Conservation (phyloP, 2,888 invertebrate species). For the Tuta absoluta region DNA sequence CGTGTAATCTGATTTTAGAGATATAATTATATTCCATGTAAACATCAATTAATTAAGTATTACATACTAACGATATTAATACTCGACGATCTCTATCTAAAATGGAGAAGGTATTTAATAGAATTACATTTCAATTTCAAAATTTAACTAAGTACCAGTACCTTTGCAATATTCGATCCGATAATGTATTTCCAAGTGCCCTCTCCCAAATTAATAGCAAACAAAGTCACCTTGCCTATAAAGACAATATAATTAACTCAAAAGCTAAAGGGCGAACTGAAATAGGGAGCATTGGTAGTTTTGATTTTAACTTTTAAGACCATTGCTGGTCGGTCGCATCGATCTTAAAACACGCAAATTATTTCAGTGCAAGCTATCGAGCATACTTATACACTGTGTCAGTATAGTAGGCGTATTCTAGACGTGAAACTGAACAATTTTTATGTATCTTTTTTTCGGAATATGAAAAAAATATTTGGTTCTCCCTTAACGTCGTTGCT, state of each 20-base stretch:
- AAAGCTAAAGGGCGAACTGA: slow-evolving; percentile 42
- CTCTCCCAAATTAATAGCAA: slow-evolving; percentile 47
- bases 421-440: no score
- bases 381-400: no score
- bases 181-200: slow-evolving; percentile 25
- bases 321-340: slow-evolving; percentile 3
- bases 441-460: no score
- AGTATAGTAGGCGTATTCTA: no score
- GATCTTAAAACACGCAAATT: no score
- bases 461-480: no score
- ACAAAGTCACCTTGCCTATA: slow-evolving; percentile 57
- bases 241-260: slow-evolving; percentile 65
- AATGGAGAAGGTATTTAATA: background rate
- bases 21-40: background rate
- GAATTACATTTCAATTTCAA: slow-evolving; percentile 17
- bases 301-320: background rate
- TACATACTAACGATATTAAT: slow-evolving; percentile 2
- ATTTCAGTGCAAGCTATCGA: no score
- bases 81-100: slow-evolving; percentile 11
- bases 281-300: background rate
- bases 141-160: slow-evolving; percentile 26
- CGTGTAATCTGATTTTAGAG: background rate
- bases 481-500: no score
- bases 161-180: slow-evolving; percentile 15
- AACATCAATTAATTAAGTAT: slow-evolving; percentile 14